Percentiles rank a stretch among this genome's conserved stretches.
Conservation (phyloP, 2,113 vertebrate species). For the Poeciliopsis turrubarensis region DNA sequence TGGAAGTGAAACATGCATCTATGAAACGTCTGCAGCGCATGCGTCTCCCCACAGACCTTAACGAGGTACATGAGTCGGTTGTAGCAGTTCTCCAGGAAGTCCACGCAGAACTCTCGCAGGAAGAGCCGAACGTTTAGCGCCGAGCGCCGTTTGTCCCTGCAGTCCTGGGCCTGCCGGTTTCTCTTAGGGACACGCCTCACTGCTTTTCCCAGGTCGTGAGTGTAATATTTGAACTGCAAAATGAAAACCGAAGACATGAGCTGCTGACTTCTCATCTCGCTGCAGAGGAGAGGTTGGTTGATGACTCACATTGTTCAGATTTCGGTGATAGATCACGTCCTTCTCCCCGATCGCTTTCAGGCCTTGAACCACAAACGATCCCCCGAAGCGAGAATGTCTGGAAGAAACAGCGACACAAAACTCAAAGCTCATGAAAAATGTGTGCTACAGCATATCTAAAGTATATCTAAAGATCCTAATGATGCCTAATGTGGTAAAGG, state of each 20-base stretch:
- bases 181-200: slow-evolving; percentile 83
- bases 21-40: too few relatives aligned
- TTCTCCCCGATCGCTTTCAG: slow-evolving; percentile 91
- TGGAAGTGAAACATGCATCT: too few relatives aligned
- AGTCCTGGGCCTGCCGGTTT: slow-evolving; percentile 81
- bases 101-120: slow-evolving; percentile 88
- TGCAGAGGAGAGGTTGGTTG: neutral
- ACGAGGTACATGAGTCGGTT: slow-evolving; percentile 94
- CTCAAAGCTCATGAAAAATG: neutral
- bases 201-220: slow-evolving; percentile 89
- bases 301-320: slow-evolving; percentile 87
- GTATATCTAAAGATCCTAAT: too few relatives aligned
- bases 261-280: neutral
- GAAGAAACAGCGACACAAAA: slow-evolving; percentile 15
- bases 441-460: neutral
- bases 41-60: slow-evolving; percentile 81
- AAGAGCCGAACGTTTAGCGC: slow-evolving; percentile 92
- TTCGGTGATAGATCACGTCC: slow-evolving; percentile 92
- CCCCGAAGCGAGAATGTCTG: slow-evolving; percentile 94
- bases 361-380: slow-evolving; percentile 91
- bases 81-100: slow-evolving; percentile 94
- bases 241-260: neutral
- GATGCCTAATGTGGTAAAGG: too few relatives aligned
- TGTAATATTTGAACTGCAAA: slow-evolving; percentile 88
- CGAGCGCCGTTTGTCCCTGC: slow-evolving; percentile 80